Conservation (phyloP, 2,888 invertebrate genomes). For the Drosophila heteroneura region DNA sequence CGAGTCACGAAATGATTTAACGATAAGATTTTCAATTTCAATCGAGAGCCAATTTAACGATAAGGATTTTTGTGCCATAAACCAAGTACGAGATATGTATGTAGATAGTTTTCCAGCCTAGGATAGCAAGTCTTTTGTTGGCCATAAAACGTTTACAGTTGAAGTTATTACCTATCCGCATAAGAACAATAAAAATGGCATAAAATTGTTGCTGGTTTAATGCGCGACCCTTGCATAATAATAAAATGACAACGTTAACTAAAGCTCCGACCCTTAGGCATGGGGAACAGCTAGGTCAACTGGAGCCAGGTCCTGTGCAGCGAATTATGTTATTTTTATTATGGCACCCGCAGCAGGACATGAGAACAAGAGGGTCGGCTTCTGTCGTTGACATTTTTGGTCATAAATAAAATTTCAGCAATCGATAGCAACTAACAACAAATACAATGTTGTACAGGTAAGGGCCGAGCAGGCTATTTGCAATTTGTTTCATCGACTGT, state of each 20-base stretch:
- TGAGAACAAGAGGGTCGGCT: constrained; percentile 1
- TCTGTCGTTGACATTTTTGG: constrained; percentile 56
- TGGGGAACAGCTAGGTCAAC: constrained; percentile 19
- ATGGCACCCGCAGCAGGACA: constrained; percentile 39
- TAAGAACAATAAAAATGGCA: constrained; percentile 59
- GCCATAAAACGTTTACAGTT: constrained; percentile 45
- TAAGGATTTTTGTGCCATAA: constrained; percentile 18
- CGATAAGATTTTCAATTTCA: constrained; percentile 71
- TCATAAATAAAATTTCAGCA: constrained; percentile 63
- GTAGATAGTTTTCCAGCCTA: constrained; percentile 22
- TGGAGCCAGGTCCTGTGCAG: constrained; percentile 19
- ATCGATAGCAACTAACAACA: constrained; percentile 51
- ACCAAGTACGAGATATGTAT: constrained; percentile 1
- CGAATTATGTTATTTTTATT: constrained; percentile 61
- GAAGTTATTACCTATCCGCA: constrained; percentile 37
- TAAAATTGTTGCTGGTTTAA: constrained; percentile 66
- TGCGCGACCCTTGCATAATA: constrained; percentile 58
- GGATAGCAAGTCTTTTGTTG: constrained; percentile 14
- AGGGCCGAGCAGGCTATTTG: constrained; percentile 26
- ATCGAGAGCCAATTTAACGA: constrained; percentile 42
- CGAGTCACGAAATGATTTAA: constrained; percentile 54
- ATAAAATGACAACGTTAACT: constrained; percentile 66
- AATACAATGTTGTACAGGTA: constrained; percentile 23
- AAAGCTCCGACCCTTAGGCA: constrained; percentile 15
- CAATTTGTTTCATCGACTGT: constrained; percentile 43